These are phyloP conservation scores for Dione vanillae DNA, from an alignment of 2,888 invertebrate species.

Conservation along the genomic window DNA sequence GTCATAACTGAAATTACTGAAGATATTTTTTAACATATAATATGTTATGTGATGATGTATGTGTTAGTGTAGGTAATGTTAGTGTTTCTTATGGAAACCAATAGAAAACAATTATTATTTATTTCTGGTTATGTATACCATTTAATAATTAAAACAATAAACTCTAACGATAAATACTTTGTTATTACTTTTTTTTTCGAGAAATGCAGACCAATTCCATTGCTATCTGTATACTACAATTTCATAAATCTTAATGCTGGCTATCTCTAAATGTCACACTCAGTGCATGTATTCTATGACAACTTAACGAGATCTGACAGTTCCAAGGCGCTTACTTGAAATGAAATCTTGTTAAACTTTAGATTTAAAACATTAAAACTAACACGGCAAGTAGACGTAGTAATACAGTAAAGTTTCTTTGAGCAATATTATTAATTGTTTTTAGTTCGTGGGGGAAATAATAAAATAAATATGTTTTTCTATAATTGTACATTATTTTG, in stretches of 20 bases:
- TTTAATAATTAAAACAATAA: too few relatives aligned
- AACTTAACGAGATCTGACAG: constrained; percentile 1
- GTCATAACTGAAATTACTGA: constrained; percentile 12
- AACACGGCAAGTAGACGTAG: not conserved
- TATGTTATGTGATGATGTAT: not conserved
- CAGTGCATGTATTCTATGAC: constrained; percentile 9
- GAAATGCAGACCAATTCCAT: not conserved
- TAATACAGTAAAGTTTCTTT: not conserved
- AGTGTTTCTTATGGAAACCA: not conserved
- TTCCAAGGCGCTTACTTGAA: not conserved
- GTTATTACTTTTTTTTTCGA: too few relatives aligned
- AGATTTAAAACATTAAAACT: not conserved
- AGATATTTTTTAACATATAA: not conserved
- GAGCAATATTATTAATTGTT: not conserved
- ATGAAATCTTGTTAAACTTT: not conserved
- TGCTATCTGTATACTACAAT: not conserved
- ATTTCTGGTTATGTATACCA: too few relatives aligned
- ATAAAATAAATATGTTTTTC: too few relatives aligned
- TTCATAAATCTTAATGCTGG: constrained; percentile 9
- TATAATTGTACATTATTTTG: too few relatives aligned
- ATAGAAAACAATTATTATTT: too few relatives aligned
- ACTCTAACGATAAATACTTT: too few relatives aligned
- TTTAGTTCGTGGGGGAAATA: too few relatives aligned
- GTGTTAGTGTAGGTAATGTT: too few relatives aligned
- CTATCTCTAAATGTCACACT: constrained; percentile 11